Evolutionary conservation across 2,113 vertebrate genomes (phyloP).

Genomic region (Takifugu flavidus): DNA sequence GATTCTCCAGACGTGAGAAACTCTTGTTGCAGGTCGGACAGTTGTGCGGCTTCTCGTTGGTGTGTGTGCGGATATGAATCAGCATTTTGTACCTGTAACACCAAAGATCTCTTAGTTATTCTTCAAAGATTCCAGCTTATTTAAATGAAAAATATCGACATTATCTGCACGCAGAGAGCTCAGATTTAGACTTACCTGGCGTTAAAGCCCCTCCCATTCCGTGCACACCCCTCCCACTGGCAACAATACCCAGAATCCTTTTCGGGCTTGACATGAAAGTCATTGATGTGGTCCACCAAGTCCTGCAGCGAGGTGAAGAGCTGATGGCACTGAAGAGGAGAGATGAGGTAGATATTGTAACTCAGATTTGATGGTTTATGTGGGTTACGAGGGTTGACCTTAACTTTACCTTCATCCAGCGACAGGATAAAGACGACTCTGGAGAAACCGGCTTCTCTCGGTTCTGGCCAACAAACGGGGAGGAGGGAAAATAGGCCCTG

Average conservation of each 20-base stretch:
- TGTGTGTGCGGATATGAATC: slow-evolving; percentile 96
- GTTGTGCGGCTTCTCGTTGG: slow-evolving; percentile 95
- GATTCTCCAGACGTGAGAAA: slow-evolving; percentile 97
- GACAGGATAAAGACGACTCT: slow-evolving; percentile 82
- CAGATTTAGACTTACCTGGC: slow-evolving; percentile 78
- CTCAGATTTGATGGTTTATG: not conserved
- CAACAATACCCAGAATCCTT: slow-evolving; percentile 94
- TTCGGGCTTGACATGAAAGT: slow-evolving; percentile 92
- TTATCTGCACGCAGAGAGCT: no score
- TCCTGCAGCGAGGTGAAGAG: slow-evolving; percentile 92
- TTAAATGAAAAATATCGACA: no score
- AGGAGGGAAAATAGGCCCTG: slow-evolving; percentile 78
- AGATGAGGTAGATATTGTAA: no score
- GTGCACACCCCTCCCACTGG: slow-evolving; percentile 94
- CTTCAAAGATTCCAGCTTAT: no score
- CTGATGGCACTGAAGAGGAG: slow-evolving; percentile 84
- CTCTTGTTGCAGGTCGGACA: slow-evolving; percentile 97
- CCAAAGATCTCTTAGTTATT: not conserved
- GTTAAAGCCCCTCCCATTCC: slow-evolving; percentile 91
- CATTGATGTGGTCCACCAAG: slow-evolving; percentile 93
- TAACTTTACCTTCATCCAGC: slow-evolving; percentile 87
- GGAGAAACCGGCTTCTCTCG: slow-evolving; percentile 82
- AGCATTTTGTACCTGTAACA: slow-evolving; percentile 93
- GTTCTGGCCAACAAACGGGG: slow-evolving; percentile 77
- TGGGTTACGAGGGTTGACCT: not conserved